Evolutionary conservation across 2,113 vertebrate genomes (phyloP), one percentile per base, ranked within the genome.

Genomic region (Gadus macrocephalus): DNA sequence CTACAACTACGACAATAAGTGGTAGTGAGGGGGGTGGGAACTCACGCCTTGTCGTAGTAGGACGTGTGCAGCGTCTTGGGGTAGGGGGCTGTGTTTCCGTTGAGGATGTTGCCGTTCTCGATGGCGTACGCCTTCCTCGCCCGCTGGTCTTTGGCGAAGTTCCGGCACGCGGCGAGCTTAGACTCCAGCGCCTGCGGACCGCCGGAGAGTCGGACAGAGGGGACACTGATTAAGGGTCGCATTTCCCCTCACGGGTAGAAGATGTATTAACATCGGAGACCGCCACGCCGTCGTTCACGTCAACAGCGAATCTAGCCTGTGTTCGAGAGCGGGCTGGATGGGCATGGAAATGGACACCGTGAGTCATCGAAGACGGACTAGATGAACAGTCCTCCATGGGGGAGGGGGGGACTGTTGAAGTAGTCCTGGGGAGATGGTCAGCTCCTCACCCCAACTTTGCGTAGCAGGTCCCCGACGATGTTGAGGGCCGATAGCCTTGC

Each of bases 401-500:
- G 17, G 14, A 15, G 55, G 14, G 55, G 55, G 14, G 9, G 53
- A 53, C 53, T 15, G 53, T 53, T 15, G 9, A 15, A 12, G 9
- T 15, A n/a, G 8, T 60, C 60, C 8, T 19, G 9, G 19, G 20
- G 22, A 19, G 61, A n/a, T 4, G 25, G 19, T 62, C 8, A 27
- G 61, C 25, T 27, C 22, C 97, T 95, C 89, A 98, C 96, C 94
- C 96, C 96, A 16, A 99, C 96, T 95, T 98, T 99, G 78, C 96
- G 92, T 62, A 99, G 88, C 62, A 99, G 90, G 87, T 99, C 97
- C 31, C 96, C 95, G 85, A 99, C 97, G 2, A 99, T 98, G 91
- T 98, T 99, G 76, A 99, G 95, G 3, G 97, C 97, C 60, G 96
- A 98, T 92, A 99, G 97, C 85, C 97, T 93, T 68, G 97, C 97